These are phyloP conservation scores for Drosophila setifemur DNA, from an alignment of 1,140 invertebrate species.

Conservation along the genomic window DNA sequence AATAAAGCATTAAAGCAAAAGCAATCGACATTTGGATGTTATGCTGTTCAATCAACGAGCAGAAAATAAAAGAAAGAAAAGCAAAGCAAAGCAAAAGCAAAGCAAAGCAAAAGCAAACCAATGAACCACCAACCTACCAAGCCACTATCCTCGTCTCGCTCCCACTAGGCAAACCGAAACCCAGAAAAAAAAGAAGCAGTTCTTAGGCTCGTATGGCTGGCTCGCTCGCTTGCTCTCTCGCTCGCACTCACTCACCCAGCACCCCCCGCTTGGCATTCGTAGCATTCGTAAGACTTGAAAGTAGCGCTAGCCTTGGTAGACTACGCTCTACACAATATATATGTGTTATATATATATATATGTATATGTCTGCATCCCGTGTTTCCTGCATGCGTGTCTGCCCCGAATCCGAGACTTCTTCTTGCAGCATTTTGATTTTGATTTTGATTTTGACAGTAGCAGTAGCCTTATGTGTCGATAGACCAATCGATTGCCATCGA, in stretches of 20 bases:
- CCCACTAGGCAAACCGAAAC: conserved; percentile 34
- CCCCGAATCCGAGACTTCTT: conserved; percentile 9
- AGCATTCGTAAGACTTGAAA: not conserved
- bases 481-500: conserved; percentile 6
- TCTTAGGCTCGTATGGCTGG: conserved; percentile 48
- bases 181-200: conserved; percentile 26
- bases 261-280: conserved; percentile 34
- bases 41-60: conserved; percentile 75
- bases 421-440: conserved; percentile 67
- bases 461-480: conserved; percentile 40
- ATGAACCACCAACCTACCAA: conserved; percentile 8
- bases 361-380: conserved; percentile 39
- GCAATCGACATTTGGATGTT: conserved; percentile 82
- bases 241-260: conserved; percentile 41
- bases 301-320: conserved; percentile 18
- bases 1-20: conserved; percentile 58
- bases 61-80: conserved; percentile 23
- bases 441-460: conserved; percentile 72
- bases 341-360: no score
- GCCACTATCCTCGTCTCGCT: conserved; percentile 36
- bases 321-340: conserved; percentile 14
- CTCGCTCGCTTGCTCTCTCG: conserved; percentile 53
- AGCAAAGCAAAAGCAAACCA: conserved; percentile 13
- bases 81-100: conserved; percentile 16
- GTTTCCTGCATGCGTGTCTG: conserved; percentile 20